These are phyloP conservation scores for Lycodopsis pacificus DNA, from an alignment of 2,797 vertebrate genomes.

Conservation along the genomic window DNA sequence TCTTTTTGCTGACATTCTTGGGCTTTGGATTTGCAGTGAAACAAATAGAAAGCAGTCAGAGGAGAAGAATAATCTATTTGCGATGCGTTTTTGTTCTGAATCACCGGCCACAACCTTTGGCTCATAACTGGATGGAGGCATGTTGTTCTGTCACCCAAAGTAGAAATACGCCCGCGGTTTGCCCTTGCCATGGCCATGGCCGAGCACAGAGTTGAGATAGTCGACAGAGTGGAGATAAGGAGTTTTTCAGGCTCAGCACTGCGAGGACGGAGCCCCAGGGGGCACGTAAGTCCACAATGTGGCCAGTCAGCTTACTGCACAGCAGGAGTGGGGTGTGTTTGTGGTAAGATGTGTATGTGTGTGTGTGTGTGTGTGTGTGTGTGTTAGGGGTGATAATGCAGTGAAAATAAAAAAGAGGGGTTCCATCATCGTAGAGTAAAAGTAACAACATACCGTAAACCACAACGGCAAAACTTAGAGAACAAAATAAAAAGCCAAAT, in stretches of 20 bases:
- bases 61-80: constrained; percentile 15
- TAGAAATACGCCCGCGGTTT: constrained; percentile 33
- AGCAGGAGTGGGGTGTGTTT: constrained; percentile 34
- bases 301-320: constrained; percentile 60
- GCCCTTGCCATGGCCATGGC: constrained; percentile 27
- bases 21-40: neutral
- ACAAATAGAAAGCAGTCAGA: constrained; percentile 3
- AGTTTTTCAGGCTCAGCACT: constrained; percentile 43
- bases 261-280: constrained; percentile 46
- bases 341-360: constrained; percentile 6
- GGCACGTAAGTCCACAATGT: constrained; percentile 49
- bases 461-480: constrained; percentile 5
- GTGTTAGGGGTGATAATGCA: constrained; percentile 50
- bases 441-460: constrained; percentile 34
- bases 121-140: constrained; percentile 37
- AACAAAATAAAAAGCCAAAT: constrained; percentile 1
- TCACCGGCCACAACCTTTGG: constrained; percentile 43
- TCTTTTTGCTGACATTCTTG: neutral
- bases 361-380: constrained; percentile 20
- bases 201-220: constrained; percentile 23
- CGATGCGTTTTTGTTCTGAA: constrained; percentile 39
- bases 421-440: constrained; percentile 34
- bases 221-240: constrained; percentile 44
- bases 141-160: constrained; percentile 32
- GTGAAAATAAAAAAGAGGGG: constrained; percentile 30